Evolutionary conservation across 2,888 invertebrate genomes (phyloP).

Genomic region (Cephus spinipes): DNA sequence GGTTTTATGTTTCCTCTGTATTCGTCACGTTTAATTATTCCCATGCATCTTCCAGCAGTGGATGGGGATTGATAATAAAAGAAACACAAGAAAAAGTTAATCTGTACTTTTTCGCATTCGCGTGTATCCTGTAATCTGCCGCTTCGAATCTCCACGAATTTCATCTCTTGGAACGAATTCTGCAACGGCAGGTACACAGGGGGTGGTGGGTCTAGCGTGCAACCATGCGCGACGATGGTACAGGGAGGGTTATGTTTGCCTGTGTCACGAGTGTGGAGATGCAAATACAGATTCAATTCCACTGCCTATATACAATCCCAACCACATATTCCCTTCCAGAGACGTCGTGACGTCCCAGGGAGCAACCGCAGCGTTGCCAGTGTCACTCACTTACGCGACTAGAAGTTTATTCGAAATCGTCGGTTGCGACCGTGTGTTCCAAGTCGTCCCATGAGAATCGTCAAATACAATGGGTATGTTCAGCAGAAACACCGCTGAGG

Average conservation of each 20-base stretch:
- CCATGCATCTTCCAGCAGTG: neutral
- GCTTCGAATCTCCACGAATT: neutral
- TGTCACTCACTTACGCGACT: neutral
- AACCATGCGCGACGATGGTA: conserved; percentile 48
- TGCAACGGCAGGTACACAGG: conserved; percentile 31
- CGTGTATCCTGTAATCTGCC: neutral
- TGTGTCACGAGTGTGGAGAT: conserved; percentile 50
- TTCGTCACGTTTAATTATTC: neutral
- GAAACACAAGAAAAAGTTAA: neutral
- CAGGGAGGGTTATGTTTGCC: conserved; percentile 49
- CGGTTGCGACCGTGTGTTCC: neutral
- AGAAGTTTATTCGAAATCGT: neutral
- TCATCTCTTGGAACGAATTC: neutral
- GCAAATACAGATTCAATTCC: conserved; percentile 49
- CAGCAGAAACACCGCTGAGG: too few species aligned
- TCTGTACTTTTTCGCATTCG: neutral
- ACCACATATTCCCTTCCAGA: neutral
- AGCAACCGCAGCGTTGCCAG: conserved; percentile 21
- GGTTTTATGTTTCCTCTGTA: neutral
- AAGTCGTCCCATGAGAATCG: neutral
- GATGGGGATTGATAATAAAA: neutral
- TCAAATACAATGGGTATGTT: neutral
- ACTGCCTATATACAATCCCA: conserved; percentile 15
- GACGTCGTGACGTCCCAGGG: neutral
- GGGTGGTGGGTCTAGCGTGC: conserved; percentile 39